phyloP scores from a whole-genome alignment of 2,113 vertebrate genomes.

The Suncus etruscus region DNA sequence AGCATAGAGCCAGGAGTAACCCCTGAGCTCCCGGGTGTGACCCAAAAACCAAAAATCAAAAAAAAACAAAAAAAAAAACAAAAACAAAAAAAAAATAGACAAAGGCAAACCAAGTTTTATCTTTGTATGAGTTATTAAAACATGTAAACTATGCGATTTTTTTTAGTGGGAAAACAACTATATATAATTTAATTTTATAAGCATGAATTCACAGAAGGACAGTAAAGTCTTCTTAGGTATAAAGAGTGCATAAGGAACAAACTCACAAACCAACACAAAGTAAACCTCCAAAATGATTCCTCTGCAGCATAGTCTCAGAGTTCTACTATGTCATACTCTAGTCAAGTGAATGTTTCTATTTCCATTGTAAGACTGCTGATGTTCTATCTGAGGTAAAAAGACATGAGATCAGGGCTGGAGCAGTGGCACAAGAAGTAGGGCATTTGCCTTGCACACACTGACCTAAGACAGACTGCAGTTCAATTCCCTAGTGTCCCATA shows the following conservation, averaged over 20 bases:
- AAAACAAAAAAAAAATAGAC: too few species aligned
- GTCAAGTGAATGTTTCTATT: background rate
- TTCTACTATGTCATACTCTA: background rate
- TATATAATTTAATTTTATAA: background rate
- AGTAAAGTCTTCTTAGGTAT: conserved; percentile 33
- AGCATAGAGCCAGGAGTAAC: too few species aligned
- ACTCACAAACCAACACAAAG: conserved; percentile 63
- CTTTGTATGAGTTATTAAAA: background rate
- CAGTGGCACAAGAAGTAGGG: too few species aligned
- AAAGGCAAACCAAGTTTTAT: background rate
- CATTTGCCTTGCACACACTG: too few species aligned
- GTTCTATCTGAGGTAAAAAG: background rate
- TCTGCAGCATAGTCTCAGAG: background rate
- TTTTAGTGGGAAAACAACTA: background rate
- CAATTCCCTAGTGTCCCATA: too few species aligned
- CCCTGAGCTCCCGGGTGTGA: too few species aligned
- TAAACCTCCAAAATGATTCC: background rate
- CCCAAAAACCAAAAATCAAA: background rate
- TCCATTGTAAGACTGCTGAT: background rate
- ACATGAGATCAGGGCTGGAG: background rate
- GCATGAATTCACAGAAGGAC: background rate
- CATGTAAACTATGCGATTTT: background rate
- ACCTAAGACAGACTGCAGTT: too few species aligned
- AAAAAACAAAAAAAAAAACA: too few species aligned
- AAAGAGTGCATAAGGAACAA: background rate